A percentile compares a stretch with the other conserved stretches of the same genome.
Evolutionary conservation across 2,888 invertebrate genomes (phyloP).

Genomic region (Metallyticus violacea): DNA sequence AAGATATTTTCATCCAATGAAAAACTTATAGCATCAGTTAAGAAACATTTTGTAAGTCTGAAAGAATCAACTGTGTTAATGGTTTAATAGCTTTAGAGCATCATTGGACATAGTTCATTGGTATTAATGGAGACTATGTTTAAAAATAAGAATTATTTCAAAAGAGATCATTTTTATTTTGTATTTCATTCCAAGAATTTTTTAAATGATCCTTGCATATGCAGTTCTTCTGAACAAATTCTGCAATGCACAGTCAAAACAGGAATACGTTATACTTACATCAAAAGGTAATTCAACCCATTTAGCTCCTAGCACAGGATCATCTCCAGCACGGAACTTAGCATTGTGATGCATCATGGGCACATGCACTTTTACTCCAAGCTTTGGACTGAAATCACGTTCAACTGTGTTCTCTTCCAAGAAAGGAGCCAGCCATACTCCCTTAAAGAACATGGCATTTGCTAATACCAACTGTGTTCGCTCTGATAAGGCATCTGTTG

Average conservation of each 20-base stretch:
- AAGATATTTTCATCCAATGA: too few relatives aligned
- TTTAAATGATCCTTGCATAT: too few relatives aligned
- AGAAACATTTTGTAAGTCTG: too few relatives aligned
- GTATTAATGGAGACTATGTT: too few relatives aligned
- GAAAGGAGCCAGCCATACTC: slow-evolving; percentile 33
- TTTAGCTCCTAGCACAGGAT: slow-evolving; percentile 30
- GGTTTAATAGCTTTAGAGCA: too few relatives aligned
- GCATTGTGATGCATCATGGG: slow-evolving; percentile 33
- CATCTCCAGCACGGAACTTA: slow-evolving; percentile 30
- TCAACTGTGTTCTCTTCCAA: slow-evolving; percentile 21
- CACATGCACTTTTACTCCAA: slow-evolving; percentile 15
- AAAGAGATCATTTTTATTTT: too few relatives aligned
- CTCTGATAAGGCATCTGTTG: slow-evolving; percentile 27
- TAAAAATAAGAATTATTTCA: too few relatives aligned
- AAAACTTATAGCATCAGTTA: too few relatives aligned
- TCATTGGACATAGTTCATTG: too few relatives aligned
- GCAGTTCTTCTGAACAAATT: not conserved
- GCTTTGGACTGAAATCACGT: slow-evolving; percentile 27
- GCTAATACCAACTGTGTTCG: slow-evolving; percentile 33
- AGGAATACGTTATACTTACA: slow-evolving; percentile 26
- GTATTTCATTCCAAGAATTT: too few relatives aligned
- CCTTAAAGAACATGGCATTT: slow-evolving; percentile 35
- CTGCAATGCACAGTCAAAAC: not conserved
- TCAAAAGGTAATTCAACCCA: slow-evolving; percentile 35
- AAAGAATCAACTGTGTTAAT: too few relatives aligned